Evolutionary conservation across 2,797 vertebrate genomes (phyloP), one percentile per base, ranked within the genome.

Genomic region (Poecilia gillii): DNA sequence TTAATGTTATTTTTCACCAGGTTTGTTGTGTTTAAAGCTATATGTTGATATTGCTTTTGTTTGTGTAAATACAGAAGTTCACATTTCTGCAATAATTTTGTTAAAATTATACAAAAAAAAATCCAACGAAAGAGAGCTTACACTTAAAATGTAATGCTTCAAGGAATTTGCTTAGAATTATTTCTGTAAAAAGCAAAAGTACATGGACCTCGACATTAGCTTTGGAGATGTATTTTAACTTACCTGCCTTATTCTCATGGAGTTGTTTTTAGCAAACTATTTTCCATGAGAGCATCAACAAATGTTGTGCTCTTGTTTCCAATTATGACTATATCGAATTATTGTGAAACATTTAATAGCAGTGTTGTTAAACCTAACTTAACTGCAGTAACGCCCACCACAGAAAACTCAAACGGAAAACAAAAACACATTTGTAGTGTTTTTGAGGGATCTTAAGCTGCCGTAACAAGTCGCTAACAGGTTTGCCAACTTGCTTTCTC

Each of bases 401-500:
- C 33, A 36, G 31, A 64, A 18, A 36, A 20, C 59, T 33, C 31
- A 7, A 59, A 4, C 14, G 20, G 7, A 7, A 41, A 6, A 14
- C 33, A 6, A 11, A 62, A 16, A 7, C 12, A 1, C 31, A 20
- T 36, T 36, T 64, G 16, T 64, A 8, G 18, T 9, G 5, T 36
- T 36, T 33, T 36, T 36, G 31, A 64, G 16, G 6, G 6, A 64
- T 36, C 31, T 64, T 20, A 20, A 25, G 23, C 20, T 39, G 23
- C 25, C 62, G 20, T 66, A 39, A 72, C 0, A 23, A 80, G 62
- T 45, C 5, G 62, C 33, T 46, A 72, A 43, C 77, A 73, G 62
- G 41, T 74, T 78, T 84, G 78, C 74, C 70, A 64, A 78, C 59
- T 59, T 23, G 51, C 64, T 45, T 75, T 31, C 74, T 2, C 72